These are phyloP conservation scores for Epizoanthus illoricatus DNA, from an alignment of 92 coral and sea anemone species.

Conservation along the genomic window DNA sequence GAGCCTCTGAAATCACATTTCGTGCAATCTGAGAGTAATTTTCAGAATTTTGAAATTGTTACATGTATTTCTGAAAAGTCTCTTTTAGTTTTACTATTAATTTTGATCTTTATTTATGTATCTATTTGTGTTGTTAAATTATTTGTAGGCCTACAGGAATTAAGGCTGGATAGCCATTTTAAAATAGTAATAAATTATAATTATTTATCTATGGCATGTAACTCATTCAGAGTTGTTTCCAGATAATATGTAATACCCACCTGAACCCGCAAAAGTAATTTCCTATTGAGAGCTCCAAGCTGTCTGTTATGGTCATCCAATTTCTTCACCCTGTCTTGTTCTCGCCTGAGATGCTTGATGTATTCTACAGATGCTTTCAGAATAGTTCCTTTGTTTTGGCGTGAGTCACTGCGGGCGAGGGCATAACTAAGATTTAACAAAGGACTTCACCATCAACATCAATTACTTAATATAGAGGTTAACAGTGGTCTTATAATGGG, in stretches of 20 bases:
- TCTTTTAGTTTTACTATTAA: too few species aligned
- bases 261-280: constrained; percentile 89
- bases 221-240: not conserved
- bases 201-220: too few species aligned
- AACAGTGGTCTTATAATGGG: too few species aligned
- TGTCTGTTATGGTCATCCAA: constrained; percentile 70
- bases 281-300: constrained; percentile 78
- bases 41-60: too few species aligned
- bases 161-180: too few species aligned
- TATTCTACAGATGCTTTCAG: constrained; percentile 95
- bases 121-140: too few species aligned
- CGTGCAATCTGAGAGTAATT: too few species aligned
- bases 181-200: too few species aligned
- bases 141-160: too few species aligned
- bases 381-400: constrained; percentile 98
- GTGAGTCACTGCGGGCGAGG: constrained; percentile 63
- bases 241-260: constrained; percentile 37
- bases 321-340: constrained; percentile 73
- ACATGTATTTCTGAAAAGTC: too few species aligned
- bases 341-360: constrained; percentile 71
- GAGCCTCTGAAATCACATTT: too few species aligned
- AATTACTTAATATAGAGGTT: not conserved
- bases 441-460: constrained; percentile 20
- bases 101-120: too few species aligned
- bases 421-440: not conserved